Base-by-base conservation (phyloP, 2,113 vertebrate genomes). In the Calonectris borealis region DNA sequence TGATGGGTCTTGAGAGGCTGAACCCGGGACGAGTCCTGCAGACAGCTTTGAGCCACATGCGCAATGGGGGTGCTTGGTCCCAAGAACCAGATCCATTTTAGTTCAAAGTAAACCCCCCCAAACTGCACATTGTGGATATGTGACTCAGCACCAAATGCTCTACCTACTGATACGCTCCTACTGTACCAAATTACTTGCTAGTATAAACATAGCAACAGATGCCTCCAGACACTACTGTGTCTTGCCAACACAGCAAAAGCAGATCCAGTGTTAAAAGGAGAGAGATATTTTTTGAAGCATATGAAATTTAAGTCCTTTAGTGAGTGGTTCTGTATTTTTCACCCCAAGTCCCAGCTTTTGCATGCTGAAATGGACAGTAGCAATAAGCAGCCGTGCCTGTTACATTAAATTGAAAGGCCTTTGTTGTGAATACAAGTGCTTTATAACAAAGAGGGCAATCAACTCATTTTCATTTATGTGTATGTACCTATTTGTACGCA, bases 131-230 rank as follows among this genome's bases (percentile, higher is more conserved):
- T 70, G 68, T 84, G 57, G 27, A 17, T 93, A n/a, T 71, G 40
- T 95, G 91, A 95, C 94, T 95, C 91, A 93, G 94, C 83, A 95
- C 62, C 91, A 88, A 88, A 76, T 71, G 79, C 79, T 84, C 68
- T 66, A 40, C 81, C 79, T 88, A 51, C 83, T 46, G 94, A 93
- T 80, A 76, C 0, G 6, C 79, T 93, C 83, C n/a, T 91, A 93
- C 73, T 49, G 62, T 84, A 91, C 78, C 51, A 76, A 95, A 76
- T 93, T 70, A 51, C 73, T 93, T 84, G 68, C 73, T 76, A 70
- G 34, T 84, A 88, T 81, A 87, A 93, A 76, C 91, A 90, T 14
- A 81, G 73, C 73, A 88, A 80, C 87, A 84, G 79, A 91, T 91
- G 91, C 80, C 79, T 88, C 62, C 87, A 93, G 73, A 71, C 51